A percentile compares a stretch with the other conserved stretches of the same genome.
Evolutionary conservation across 2,113 vertebrate species (phyloP).

Genomic region (Mustela nigripes): DNA sequence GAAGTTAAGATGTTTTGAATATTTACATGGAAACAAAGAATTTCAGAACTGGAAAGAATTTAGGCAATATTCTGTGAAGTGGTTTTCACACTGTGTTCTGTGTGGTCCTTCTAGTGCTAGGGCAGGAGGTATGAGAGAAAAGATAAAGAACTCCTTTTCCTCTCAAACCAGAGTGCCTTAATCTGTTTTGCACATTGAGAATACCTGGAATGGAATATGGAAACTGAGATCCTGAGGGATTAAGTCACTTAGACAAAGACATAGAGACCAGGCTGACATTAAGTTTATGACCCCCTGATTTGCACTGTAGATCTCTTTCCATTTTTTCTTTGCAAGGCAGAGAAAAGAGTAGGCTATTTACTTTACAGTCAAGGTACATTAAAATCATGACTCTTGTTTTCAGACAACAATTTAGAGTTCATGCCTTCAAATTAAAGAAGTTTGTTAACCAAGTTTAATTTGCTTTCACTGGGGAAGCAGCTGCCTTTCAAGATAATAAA

Average conservation of each 20-base stretch:
- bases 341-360: neutral
- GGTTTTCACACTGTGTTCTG: neutral
- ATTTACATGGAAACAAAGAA: constrained; percentile 49
- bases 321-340: neutral
- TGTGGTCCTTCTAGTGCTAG: neutral
- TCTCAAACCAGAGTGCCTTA: neutral
- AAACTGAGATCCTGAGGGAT: neutral
- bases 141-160: neutral
- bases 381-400: constrained; percentile 67
- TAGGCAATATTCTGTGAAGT: neutral
- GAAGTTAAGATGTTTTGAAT: constrained; percentile 51
- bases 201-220: neutral
- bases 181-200: neutral
- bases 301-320: neutral
- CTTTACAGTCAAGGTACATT: neutral
- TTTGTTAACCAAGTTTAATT: constrained; percentile 42
- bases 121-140: neutral
- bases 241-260: constrained; percentile 2
- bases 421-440: constrained; percentile 51
- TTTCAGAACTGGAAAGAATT: constrained; percentile 34
- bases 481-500: constrained; percentile 82
- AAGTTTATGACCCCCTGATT: neutral
- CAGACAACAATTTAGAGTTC: constrained; percentile 50
- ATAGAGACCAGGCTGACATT: neutral
- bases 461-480: constrained; percentile 78